Evolutionary conservation across 2,888 invertebrate genomes (phyloP).

Genomic region (Torymus auratus): DNA sequence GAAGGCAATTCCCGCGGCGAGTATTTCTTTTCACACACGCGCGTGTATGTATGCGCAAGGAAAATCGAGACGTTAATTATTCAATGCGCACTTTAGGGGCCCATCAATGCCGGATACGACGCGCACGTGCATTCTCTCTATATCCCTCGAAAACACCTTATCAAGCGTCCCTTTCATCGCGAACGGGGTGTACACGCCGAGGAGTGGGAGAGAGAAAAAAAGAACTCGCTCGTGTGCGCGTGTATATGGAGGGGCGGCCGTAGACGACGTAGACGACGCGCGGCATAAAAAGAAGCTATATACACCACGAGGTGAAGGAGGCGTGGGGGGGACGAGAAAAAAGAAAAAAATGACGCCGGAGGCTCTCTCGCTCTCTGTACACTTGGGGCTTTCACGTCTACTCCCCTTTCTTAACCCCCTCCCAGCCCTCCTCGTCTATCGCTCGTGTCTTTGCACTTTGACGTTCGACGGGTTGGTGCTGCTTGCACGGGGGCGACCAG

Average conservation of each 20-base stretch:
- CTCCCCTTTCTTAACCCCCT: no score
- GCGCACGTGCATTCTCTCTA: background rate
- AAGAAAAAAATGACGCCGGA: conserved; percentile 22
- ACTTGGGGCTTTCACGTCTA: no score
- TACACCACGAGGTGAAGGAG: background rate
- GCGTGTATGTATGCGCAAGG: background rate
- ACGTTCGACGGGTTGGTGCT: conserved; percentile 38
- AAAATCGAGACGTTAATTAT: conserved; percentile 46
- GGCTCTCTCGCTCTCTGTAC: background rate
- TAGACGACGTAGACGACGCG: no score
- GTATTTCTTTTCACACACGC: no score
- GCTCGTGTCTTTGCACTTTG: conserved; percentile 35
- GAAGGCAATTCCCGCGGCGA: no score
- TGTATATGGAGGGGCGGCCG: background rate
- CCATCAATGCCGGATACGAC: conserved; percentile 26
- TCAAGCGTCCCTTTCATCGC: conserved; percentile 49
- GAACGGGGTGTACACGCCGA: background rate
- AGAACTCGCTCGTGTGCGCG: conserved; percentile 17
- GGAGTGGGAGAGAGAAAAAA: background rate
- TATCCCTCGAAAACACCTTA: conserved; percentile 36
- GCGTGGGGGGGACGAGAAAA: background rate
- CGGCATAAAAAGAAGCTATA: no score
- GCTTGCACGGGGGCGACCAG: background rate
- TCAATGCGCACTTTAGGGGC: conserved; percentile 41
- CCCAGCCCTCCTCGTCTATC: background rate